A percentile compares a stretch with the other conserved stretches of the same genome.
These are phyloP conservation scores for Cromileptes altivelis DNA, from an alignment of 2,113 vertebrate genomes.

Conservation along the genomic window DNA sequence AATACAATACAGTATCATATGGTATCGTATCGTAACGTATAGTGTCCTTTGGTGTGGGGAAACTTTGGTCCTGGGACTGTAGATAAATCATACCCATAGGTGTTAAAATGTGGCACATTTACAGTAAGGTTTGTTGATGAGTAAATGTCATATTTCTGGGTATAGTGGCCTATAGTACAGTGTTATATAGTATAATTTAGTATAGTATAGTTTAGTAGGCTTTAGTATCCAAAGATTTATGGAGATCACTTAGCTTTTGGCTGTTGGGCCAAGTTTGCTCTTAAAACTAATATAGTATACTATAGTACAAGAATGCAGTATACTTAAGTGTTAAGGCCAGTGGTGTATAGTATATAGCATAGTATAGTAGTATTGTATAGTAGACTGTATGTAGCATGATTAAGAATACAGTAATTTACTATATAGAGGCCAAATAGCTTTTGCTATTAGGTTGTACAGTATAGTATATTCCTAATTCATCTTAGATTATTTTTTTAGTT, in stretches of 20 bases:
- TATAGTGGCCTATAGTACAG: neutral
- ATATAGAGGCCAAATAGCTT: neutral
- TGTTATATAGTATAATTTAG: neutral
- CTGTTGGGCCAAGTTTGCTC: neutral
- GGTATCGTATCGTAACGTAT: neutral
- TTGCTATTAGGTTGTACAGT: neutral
- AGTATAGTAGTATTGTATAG: neutral
- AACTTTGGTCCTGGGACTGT: neutral
- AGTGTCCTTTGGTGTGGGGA: neutral
- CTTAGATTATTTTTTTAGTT: neutral
- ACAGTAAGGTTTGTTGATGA: neutral
- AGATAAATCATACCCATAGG: neutral
- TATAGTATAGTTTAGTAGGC: neutral
- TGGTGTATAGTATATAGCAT: neutral
- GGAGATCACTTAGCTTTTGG: neutral
- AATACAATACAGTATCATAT: neutral
- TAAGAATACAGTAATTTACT: neutral
- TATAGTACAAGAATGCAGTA: neutral
- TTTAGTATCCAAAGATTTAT: neutral
- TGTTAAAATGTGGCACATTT: constrained; percentile 1
- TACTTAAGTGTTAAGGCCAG: neutral
- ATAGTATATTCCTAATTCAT: neutral
- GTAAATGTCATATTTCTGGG: neutral
- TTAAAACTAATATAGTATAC: neutral
- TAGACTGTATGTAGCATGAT: neutral